A percentile compares a stretch with the other conserved stretches of the same genome.
phyloP scores from a whole-genome alignment of 2,113 vertebrate genomes.

The Podarcis raffonei region DNA sequence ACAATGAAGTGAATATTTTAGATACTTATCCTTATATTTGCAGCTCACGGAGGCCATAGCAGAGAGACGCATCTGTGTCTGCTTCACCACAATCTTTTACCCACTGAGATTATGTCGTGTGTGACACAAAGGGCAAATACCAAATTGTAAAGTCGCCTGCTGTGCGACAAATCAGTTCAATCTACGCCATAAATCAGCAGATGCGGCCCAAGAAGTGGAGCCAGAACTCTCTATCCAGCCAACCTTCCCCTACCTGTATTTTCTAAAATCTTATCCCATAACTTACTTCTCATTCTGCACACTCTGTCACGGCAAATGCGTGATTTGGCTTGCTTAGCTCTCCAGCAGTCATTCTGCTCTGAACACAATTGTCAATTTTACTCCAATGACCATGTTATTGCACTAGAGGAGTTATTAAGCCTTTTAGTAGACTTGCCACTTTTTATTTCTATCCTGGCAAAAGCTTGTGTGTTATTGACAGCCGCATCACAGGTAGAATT shows the following conservation, averaged over 20 bases:
- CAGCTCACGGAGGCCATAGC: background rate
- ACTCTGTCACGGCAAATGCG: background rate
- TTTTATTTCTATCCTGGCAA: background rate
- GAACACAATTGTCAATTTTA: conserved; percentile 1
- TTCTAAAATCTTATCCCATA: background rate
- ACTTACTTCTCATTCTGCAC: conserved; percentile 8
- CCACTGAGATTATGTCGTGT: background rate
- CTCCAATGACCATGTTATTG: background rate
- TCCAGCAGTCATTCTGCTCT: conserved; percentile 8
- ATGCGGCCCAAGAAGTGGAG: background rate
- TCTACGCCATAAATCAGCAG: background rate
- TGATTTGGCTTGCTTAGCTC: background rate
- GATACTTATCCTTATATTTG: background rate
- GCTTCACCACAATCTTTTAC: background rate
- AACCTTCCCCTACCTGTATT: background rate
- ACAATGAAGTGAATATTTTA: background rate
- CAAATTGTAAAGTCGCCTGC: background rate
- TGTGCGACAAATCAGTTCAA: background rate
- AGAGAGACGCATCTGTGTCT: background rate
- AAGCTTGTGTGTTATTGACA: background rate
- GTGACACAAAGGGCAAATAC: background rate
- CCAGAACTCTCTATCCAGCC: background rate
- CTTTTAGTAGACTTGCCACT: conserved; percentile 2
- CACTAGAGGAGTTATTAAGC: conserved; percentile 12
- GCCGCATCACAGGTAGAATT: background rate